These are phyloP conservation scores for Manacus vitellinus DNA, from an alignment of 2,113 vertebrate species.

Conservation along the genomic window DNA sequence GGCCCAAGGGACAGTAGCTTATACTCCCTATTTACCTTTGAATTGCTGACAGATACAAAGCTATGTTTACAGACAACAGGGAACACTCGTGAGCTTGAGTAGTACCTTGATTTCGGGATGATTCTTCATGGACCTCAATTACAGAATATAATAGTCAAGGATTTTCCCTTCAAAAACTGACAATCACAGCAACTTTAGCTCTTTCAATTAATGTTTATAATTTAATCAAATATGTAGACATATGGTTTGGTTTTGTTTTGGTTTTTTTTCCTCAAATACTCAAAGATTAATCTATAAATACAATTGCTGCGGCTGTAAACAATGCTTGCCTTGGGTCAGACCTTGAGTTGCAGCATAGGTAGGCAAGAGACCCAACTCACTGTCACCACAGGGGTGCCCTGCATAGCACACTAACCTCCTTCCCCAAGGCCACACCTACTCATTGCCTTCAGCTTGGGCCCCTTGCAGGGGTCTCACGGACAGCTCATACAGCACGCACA, in stretches of 20 bases:
- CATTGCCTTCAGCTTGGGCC: accelerated
- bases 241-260: not conserved
- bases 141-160: not conserved
- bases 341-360: not conserved
- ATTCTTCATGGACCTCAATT: not conserved
- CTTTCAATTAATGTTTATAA: not conserved
- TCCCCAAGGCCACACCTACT: not conserved
- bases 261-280: not conserved
- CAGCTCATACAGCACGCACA: accelerated
- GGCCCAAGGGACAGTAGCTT: not conserved
- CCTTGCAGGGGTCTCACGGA: accelerated
- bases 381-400: not conserved
- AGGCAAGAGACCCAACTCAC: too few species aligned
- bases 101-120: not conserved
- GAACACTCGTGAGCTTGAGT: not conserved
- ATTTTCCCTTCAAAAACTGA: not conserved
- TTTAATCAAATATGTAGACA: not conserved
- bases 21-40: not conserved
- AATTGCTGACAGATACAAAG: not conserved
- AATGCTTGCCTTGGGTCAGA: not conserved
- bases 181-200: not conserved
- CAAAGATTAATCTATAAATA: not conserved
- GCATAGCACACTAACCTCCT: too few species aligned
- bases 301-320: not conserved
- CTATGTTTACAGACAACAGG: not conserved